A percentile compares a stretch with the other conserved stretches of the same genome.
Conservation (phyloP, 2,888 invertebrate genomes). For the Caenorhabditis angaria region DNA sequence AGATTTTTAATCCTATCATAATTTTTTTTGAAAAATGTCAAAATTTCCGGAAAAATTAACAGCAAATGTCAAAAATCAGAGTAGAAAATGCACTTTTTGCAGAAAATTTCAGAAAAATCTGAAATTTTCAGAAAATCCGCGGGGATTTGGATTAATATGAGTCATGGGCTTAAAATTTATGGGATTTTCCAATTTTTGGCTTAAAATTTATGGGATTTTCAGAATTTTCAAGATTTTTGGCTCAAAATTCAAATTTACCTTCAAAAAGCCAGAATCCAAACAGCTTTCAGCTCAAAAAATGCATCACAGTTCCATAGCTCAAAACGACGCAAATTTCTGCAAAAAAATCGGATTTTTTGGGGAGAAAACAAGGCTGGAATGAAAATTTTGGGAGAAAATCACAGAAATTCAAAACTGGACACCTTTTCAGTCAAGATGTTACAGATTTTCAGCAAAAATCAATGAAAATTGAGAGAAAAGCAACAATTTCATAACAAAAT, state of each 20-base stretch:
- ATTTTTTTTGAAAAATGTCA: background rate
- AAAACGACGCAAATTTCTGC: background rate
- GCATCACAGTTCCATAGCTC: background rate
- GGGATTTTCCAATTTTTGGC: too few relatives aligned
- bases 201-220: background rate
- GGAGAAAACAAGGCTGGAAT: background rate
- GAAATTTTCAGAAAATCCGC: too few relatives aligned
- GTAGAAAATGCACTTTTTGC: too few relatives aligned
- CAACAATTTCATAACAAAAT: conserved; percentile 6
- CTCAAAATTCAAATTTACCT: background rate
- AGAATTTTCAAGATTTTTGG: background rate
- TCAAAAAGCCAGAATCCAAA: background rate
- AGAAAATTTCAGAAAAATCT: too few relatives aligned
- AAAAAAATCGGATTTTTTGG: background rate
- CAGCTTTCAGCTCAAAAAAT: background rate
- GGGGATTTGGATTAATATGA: too few relatives aligned
- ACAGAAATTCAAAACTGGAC: conserved; percentile 9
- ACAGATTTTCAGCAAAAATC: background rate
- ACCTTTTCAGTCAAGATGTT: conserved; percentile 1
- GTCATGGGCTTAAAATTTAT: too few relatives aligned
- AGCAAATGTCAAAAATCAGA: too few relatives aligned
- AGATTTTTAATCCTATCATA: background rate
- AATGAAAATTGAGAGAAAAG: background rate
- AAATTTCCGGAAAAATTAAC: conserved; percentile 4
- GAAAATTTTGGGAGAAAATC: background rate